Base-by-base conservation (phyloP, 2,113 vertebrate species). In the Peromyscus californicus region DNA sequence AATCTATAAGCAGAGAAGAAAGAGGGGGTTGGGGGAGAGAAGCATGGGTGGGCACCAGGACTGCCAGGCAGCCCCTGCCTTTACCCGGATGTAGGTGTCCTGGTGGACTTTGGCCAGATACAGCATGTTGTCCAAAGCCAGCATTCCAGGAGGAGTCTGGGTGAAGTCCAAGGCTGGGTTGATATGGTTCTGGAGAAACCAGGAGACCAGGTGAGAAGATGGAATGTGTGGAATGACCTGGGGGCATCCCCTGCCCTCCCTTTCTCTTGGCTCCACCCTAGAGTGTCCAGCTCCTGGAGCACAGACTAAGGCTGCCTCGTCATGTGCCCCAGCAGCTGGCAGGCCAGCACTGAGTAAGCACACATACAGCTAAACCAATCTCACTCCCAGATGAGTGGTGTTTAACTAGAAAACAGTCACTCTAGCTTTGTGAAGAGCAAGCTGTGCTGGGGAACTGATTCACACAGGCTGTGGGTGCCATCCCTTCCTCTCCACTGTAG, bases 71-170 rank as follows among this genome's bases (percentile, higher is more conserved):
- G 54, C 91, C 87, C 26, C 61, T 72, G 65, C 65, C 96, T 96
- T 98, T 97, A 99, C 99, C 98, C 99, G 98, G 98, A 99, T 99
- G 97, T 99, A 99, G 39, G 99, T 99, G 96, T 99, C 99, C 98
- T 99, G 99, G 95, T 99, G 99, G 95, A 99, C 98, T 97, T 99
- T 99, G 70, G 99, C 99, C 89, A 99, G 98, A 97, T 99, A 99
- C 67, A 99, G 99, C 99, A 99, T 99, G 98, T 99, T 99, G 98
- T 99, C 99, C 97, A 99, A 97, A 65, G 99, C 99, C 96, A 99
- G 98, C 99, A 99, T 99, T 65, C 99, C 99, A 0, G 99, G 99
- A 51, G 99, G 99, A 29, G 99, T 99, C 98, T 99, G 99, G 85
- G 99, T 99, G 95, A 99, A 99, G 98, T 99, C 99, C 99, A 99